Base-by-base conservation (phyloP, 2,888 invertebrate genomes). In the Thyatira batis region DNA sequence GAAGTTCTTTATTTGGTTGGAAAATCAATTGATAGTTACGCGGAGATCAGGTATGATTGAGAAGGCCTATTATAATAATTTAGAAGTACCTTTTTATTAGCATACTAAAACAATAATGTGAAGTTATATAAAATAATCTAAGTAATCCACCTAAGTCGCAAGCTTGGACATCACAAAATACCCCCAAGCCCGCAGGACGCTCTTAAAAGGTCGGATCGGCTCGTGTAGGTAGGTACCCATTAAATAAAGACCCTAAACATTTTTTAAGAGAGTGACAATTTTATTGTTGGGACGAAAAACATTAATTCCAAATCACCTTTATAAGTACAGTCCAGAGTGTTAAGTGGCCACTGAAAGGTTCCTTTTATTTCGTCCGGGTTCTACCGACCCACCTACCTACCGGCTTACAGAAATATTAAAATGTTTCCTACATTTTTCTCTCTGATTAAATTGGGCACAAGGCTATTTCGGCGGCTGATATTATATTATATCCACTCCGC, bases 391-490 rank as follows among this genome's bases (percentile, higher is more conserved):
- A 17, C n/a, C 3, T 25, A 46, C 17, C 17, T 25, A n/a, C 27
- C 20, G 10, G 28, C 6, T 20, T 20, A 6, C 27, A 13, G 17
- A 20, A 48, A 48, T 48, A 48, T 28, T 48, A 48, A 48, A 48
- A 48, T 48, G 20, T 48, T 27, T 20, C 48, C 20, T 27, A 28
- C 17, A 27, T 39, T 48, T 45, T 45, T 25, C 13, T 13, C 23
- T 46, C 45, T 48, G 48, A 48, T 48, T 48, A 48, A 48, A 48
- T 48, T 27, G 10, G 28, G 27, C 28, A 28, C 17, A 10, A 48
- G 17, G 48, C 4, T 27, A 27, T 48, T 48, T 48, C 21, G 17
- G 13, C 46, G 10, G 17, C 17, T 20, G 11, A 20, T 28, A 27
- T 28, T 20, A 48, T 48, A 20, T 48, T 28, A 48, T 48, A 20